phyloP scores from a whole-genome alignment of 2,113 vertebrate genomes.

The Hiodon tergisus region DNA sequence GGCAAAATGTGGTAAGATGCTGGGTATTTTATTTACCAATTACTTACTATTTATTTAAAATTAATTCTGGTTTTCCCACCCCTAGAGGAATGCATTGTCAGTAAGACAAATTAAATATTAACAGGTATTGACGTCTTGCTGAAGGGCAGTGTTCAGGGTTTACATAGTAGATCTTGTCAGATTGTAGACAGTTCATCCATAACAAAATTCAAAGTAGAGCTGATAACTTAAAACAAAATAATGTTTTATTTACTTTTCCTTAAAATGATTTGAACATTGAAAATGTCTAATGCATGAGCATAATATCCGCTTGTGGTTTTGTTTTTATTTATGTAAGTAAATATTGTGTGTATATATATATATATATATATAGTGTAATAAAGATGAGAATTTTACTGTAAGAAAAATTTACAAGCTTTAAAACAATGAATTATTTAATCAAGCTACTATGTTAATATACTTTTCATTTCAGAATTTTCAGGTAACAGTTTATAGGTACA shows the following conservation, averaged over 20 bases:
- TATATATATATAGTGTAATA: too few relatives aligned
- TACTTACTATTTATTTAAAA: slow-evolving; percentile 53
- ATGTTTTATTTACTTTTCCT: not conserved
- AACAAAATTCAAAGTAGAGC: slow-evolving; percentile 32
- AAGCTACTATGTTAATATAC: too few relatives aligned
- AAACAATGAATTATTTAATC: too few relatives aligned
- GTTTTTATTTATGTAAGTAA: not conserved
- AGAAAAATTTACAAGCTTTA: too few relatives aligned
- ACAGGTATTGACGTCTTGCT: slow-evolving; percentile 51
- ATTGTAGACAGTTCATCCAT: slow-evolving; percentile 52
- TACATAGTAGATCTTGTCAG: slow-evolving; percentile 53
- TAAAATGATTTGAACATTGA: slow-evolving; percentile 2
- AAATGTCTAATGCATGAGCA: not conserved
- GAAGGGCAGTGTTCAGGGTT: slow-evolving; percentile 55
- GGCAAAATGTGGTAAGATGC: slow-evolving; percentile 31
- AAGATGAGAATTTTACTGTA: too few relatives aligned
- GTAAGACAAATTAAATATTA: slow-evolving; percentile 67
- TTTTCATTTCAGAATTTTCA: too few relatives aligned
- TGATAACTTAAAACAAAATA: not conserved
- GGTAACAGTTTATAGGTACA: too few relatives aligned
- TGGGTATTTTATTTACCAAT: slow-evolving; percentile 46
- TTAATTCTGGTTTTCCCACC: slow-evolving; percentile 47
- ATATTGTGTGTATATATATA: too few relatives aligned
- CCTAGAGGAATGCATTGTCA: slow-evolving; percentile 50
- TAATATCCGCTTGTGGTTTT: not conserved